A percentile compares a stretch with the other conserved stretches of the same genome.
Conservation (phyloP, 2,113 vertebrate species). For the Microcebus tavaratra region DNA sequence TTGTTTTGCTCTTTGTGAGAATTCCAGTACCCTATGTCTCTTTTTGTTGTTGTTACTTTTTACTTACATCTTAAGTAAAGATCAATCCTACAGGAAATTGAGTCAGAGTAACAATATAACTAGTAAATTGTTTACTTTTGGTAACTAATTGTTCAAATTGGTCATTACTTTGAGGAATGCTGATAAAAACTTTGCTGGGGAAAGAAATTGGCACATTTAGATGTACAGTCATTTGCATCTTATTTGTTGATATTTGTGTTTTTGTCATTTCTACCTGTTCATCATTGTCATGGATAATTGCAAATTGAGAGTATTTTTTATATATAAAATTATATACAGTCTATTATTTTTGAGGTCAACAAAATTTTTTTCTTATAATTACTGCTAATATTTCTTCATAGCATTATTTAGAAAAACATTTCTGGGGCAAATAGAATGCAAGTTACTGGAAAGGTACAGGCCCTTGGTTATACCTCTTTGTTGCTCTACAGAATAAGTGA, state of each 20-base stretch:
- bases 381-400: neutral
- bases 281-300: neutral
- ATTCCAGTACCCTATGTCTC: neutral
- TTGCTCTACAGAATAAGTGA: neutral
- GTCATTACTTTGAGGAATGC: neutral
- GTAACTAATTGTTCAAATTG: neutral
- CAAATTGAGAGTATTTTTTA: neutral
- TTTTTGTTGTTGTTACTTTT: neutral
- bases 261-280: neutral
- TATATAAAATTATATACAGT: neutral
- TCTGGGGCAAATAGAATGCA: neutral
- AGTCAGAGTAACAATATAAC: neutral
- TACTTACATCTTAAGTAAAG: neutral
- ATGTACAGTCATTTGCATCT: neutral
- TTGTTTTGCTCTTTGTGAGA: neutral
- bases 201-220: neutral
- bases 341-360: neutral
- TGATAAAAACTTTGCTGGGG: neutral
- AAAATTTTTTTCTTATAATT: neutral
- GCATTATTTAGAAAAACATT: neutral
- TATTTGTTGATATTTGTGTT: neutral
- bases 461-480: neutral
- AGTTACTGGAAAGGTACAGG: neutral
- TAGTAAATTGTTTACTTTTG: neutral
- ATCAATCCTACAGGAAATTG: neutral